Percentiles rank a stretch among this genome's conserved stretches.
phyloP scores from a whole-genome alignment of 2,113 vertebrate species.

The Zapornia atra region DNA sequence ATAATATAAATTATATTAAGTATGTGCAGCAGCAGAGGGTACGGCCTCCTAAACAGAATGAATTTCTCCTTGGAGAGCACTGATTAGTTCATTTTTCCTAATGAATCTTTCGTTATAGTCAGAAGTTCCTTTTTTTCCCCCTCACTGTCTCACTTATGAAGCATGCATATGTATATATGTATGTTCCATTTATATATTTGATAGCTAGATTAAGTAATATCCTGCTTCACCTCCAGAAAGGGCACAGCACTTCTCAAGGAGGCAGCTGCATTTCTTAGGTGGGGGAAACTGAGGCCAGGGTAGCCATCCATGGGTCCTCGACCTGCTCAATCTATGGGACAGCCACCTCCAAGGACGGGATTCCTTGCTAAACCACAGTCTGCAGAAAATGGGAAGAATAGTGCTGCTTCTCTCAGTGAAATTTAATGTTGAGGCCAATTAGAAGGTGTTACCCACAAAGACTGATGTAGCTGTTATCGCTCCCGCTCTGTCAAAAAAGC shows the following conservation, averaged over 20 bases:
- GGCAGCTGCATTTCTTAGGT: not conserved
- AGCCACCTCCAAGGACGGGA: not conserved
- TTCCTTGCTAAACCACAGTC: not conserved
- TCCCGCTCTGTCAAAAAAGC: not conserved
- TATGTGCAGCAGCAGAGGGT: constrained; percentile 65
- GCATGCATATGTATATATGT: constrained; percentile 50
- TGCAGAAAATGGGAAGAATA: not conserved
- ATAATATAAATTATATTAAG: constrained; percentile 76
- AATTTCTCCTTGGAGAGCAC: constrained; percentile 67
- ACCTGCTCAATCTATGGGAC: not conserved
- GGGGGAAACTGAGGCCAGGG: constrained; percentile 43
- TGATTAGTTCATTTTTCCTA: constrained; percentile 74
- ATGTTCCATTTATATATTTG: constrained; percentile 67
- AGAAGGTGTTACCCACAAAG: not conserved
- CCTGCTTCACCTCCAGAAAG: constrained; percentile 60
- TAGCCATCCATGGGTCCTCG: not conserved
- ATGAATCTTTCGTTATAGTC: constrained; percentile 71
- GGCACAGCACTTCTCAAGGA: constrained; percentile 41
- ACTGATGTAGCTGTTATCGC: not conserved
- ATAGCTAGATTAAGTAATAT: constrained; percentile 57
- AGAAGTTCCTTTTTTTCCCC: constrained; percentile 55
- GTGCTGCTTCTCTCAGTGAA: not conserved
- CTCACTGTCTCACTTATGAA: constrained; percentile 57
- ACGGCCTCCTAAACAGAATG: constrained; percentile 65
- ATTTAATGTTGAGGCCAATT: not conserved